Base-by-base conservation (phyloP, 1,140 invertebrate species). In the Asbolus verrucosus region DNA sequence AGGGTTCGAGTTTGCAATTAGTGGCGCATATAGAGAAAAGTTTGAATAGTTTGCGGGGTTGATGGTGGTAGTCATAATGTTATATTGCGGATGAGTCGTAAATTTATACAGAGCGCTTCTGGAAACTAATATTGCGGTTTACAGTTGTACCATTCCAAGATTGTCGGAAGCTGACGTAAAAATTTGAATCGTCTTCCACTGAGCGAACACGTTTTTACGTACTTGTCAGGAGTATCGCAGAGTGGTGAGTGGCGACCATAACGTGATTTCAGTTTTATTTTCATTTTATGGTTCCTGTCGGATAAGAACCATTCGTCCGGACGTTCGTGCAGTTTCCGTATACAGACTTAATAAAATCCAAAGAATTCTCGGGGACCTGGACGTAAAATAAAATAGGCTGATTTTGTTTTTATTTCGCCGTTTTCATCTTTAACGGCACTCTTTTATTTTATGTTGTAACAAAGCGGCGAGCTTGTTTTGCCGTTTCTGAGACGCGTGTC, bases 261-360 rank as follows among this genome's bases (percentile, higher is more conserved):
- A 19, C 43, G 43, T 50, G 43, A 54, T 54, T 50, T 24, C 16
- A 27, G 43, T n/a, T 54, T 54, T 54, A 54, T 54, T 50, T 50
- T 50, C 16, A 50, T 50, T 50, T 50, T 50, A 50, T 50, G n/a
- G 43, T 50, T 50, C 43, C 43, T 50, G 43, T 50, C 18, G 43
- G 43, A 50, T 50, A 50, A 54, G 19, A 54, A 13, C 46, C 19
- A n/a, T 50, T n/a, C 33, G 33, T 36, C 33, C 33, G 11, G 2
- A 2, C 11, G n/a, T n/a, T n/a, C n/a, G n/a, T n/a, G n/a, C n/a
- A n/a, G n/a, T n/a, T n/a, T n/a, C n/a, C n/a, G n/a, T n/a, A n/a
- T n/a, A n/a, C n/a, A 15, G 46, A 54, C 46, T 54, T 21, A 54
- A 54, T 54, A 54, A 54, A 54, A 54, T 6, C 21, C 21, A 31